These are phyloP conservation scores for Stegastes partitus DNA, from an alignment of 2,113 vertebrate species.

Conservation along the genomic window DNA sequence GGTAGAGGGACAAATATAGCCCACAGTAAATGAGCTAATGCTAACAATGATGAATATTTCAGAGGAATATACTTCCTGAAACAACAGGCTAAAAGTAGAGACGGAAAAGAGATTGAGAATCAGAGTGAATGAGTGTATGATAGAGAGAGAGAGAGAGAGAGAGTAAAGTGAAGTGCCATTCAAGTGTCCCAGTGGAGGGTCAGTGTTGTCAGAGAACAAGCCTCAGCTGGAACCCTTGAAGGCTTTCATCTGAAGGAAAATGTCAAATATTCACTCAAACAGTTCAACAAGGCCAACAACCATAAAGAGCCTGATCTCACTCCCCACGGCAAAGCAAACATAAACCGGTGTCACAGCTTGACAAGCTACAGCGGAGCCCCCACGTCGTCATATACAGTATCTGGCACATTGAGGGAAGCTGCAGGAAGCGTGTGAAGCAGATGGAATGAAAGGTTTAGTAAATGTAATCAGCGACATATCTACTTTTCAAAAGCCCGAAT, in stretches of 20 bases:
- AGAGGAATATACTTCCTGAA: conserved; percentile 25
- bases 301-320: conserved; percentile 26
- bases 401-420: not conserved
- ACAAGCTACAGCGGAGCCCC: not conserved
- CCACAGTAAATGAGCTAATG: conserved; percentile 10
- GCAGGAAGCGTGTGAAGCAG: not conserved
- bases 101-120: not conserved
- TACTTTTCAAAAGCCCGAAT: too few species aligned
- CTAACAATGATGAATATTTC: conserved; percentile 49
- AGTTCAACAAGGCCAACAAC: conserved; percentile 40
- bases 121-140: not conserved
- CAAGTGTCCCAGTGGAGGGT: conserved; percentile 35
- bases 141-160: not conserved
- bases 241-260: conserved; percentile 51
- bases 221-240: conserved; percentile 31
- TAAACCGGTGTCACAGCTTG: not conserved
- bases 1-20: conserved; percentile 18
- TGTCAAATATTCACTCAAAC: conserved; percentile 55
- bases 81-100: conserved; percentile 41
- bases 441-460: conserved; percentile 2
- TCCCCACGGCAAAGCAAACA: not conserved
- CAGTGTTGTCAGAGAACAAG: conserved; percentile 24
- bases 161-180: conserved; percentile 19
- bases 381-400: not conserved
- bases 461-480: not conserved